Evolutionary conservation across 2,113 vertebrate genomes (phyloP), one percentile per base, ranked within the genome.

Genomic region (Gobius niger): DNA sequence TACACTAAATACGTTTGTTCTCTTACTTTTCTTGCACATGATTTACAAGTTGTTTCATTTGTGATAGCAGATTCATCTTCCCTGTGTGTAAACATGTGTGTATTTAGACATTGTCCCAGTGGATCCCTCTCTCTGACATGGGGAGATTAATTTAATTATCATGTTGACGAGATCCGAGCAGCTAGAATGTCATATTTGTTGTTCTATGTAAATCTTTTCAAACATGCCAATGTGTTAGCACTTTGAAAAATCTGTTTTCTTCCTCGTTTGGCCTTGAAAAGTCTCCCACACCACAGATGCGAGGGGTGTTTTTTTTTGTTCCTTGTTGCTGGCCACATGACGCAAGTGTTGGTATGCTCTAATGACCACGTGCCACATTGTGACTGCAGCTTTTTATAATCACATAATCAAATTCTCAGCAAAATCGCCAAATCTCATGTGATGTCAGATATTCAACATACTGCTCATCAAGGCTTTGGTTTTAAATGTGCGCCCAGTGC

Each of bases 121-220:
- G 72, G 77, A 82, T 81, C 59, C 63, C 34, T 70, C 60, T 42
- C 46, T 70, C 72, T 82, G 67, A 82, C 80, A 65, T 47, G 70
- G 52, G 66, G 65, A 79, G 72, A 90, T 86, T 84, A 81, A 88
- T 89, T 77, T 82, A 81, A 84, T 89, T 82, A 83, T 82, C 53
- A 83, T 83, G 75, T 80, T 90, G 80, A 85, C 80, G 73, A 80
- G 80, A 77, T 72, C 67, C 63, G 60, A 73, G 75, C 82, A 74
- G 80, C 72, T 74, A 62, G 64, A 82, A 77, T 85, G 66, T 77
- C 49, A n/a, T 73, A 82, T 89, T 88, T 89, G 73, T 81, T 87
- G 80, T 86, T 76, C 44, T 77, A 70, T 71, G 65, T 82, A 80
- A 85, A 82, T 89, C 81, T 84, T 80, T 81, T 78, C 70, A 84